Base-by-base conservation (phyloP, 1,140 invertebrate species). In the Stegodyphus dumicola region DNA sequence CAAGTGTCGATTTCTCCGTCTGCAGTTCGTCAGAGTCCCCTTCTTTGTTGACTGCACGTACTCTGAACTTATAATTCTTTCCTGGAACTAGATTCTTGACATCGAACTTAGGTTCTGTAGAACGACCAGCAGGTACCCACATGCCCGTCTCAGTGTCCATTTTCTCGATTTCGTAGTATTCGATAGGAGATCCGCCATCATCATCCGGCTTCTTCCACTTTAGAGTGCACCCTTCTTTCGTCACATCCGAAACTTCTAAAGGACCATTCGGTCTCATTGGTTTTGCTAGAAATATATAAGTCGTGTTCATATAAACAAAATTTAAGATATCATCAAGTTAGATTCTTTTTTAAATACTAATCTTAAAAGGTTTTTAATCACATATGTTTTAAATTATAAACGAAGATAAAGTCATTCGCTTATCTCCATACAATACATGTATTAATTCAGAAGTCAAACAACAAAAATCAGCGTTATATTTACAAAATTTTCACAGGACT, bases 21-120 rank as follows among this genome's bases (percentile, higher is more conserved):
- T 98, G 97, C 60, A 99, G 91, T 87, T 97, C 96, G 88, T 99
- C 97, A 54, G 97, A 98, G 90, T 98, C 96, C 48, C 99, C 99
- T 91, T 99, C 97, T 89, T 97, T 97, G 90, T 99, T 99, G n/a
- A 99, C 97, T 33, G 99, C 99, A 88, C 96, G 95, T 0, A 99
- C 98, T 67, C 98, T 93, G 94, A 99, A 99, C 92, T 99, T 99
- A 91, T 99, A 99, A 9, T 96, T 96, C 91, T 99, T 98, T 73
- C 97, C 96, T 91, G 98, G 95, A 88, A 96, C 94, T 54, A 98
- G 91, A 11, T 96, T 96, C 18, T 94, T 95, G 6, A 98, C 93
- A 87, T 95, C 95, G 6, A 95, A 95, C 91, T 95, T 94, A 1
- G 95, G 94, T 84, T 95, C 94, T 2, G 92, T 93, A 52, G 94